A percentile compares a stretch with the other conserved stretches of the same genome.
Conservation (phyloP, 2,888 invertebrate genomes). For the Phymatocera aterrima region DNA sequence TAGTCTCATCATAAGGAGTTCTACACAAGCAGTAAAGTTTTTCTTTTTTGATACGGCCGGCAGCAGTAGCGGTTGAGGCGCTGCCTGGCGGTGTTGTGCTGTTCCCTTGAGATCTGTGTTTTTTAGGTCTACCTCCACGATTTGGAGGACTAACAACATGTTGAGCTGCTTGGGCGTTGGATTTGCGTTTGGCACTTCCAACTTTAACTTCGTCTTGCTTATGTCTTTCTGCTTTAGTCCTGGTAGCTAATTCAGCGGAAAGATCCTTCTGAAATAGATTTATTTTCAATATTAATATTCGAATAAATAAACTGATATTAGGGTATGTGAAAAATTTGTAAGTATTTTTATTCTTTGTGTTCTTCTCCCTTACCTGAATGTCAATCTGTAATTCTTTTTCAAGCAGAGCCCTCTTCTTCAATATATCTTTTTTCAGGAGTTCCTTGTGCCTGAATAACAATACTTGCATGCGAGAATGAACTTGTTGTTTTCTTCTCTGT, state of each 20-base stretch:
- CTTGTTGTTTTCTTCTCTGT: constrained; percentile 77
- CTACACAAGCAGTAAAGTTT: constrained; percentile 94
- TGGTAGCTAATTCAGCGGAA: constrained; percentile 82
- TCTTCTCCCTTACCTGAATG: constrained; percentile 89
- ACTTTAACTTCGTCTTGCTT: constrained; percentile 83
- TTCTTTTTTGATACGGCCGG: constrained; percentile 80
- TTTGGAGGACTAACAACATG: constrained; percentile 69
- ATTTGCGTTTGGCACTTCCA: constrained; percentile 78
- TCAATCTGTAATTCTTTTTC: constrained; percentile 93
- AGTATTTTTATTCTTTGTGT: constrained; percentile 47
- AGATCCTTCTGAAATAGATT: constrained; percentile 81
- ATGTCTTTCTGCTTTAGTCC: constrained; percentile 83
- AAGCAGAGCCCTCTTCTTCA: constrained; percentile 91
- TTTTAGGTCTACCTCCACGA: constrained; percentile 69
- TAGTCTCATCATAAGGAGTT: constrained; percentile 96
- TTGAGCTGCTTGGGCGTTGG: constrained; percentile 73
- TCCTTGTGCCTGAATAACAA: constrained; percentile 93
- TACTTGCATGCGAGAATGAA: constrained; percentile 81
- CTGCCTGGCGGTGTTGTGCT: constrained; percentile 66
- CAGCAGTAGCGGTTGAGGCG: constrained; percentile 61
- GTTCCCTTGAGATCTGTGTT: constrained; percentile 67
- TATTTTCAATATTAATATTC: background rate
- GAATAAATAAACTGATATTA: constrained; percentile 18
- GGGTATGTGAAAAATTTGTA: constrained; percentile 39
- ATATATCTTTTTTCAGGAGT: constrained; percentile 93